Evolutionary conservation across 2,888 invertebrate species (phyloP).

Genomic region (Drosophila affinis): DNA sequence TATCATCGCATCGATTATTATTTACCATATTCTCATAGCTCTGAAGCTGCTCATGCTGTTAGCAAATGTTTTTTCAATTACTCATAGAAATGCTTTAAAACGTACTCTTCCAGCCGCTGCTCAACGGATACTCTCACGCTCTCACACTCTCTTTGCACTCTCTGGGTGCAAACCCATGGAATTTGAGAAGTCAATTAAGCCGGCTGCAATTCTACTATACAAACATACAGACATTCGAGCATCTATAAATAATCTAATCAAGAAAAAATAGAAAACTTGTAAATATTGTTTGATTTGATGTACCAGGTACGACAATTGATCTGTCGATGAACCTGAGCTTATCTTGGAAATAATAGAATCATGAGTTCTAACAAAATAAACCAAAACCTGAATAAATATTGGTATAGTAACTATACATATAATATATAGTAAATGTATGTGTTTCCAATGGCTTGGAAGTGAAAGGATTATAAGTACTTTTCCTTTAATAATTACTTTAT

Average conservation of each 20-base stretch:
- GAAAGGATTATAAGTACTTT: background rate
- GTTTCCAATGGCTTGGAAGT: background rate
- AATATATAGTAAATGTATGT: too few species aligned
- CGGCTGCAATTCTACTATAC: background rate
- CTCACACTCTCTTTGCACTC: background rate
- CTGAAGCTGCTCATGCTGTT: too few species aligned
- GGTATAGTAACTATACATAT: too few species aligned
- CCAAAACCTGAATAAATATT: background rate
- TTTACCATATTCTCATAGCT: too few species aligned
- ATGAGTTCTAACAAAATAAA: too few species aligned
- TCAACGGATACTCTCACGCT: background rate
- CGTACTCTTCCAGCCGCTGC: background rate
- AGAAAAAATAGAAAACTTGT: background rate
- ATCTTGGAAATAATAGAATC: constrained; percentile 15
- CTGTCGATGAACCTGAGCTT: constrained; percentile 39
- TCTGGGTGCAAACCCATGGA: background rate
- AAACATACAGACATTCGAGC: background rate
- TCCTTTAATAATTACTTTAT: background rate
- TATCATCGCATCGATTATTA: too few species aligned
- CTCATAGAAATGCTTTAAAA: background rate
- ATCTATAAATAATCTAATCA: constrained; percentile 3
- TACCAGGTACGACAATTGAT: constrained; percentile 17
- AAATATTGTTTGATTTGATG: background rate
- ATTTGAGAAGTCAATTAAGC: constrained; percentile 16
- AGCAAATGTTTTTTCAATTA: too few species aligned